Conservation (phyloP, 2,888 invertebrate genomes). For the Brachyopa scutellaris region DNA sequence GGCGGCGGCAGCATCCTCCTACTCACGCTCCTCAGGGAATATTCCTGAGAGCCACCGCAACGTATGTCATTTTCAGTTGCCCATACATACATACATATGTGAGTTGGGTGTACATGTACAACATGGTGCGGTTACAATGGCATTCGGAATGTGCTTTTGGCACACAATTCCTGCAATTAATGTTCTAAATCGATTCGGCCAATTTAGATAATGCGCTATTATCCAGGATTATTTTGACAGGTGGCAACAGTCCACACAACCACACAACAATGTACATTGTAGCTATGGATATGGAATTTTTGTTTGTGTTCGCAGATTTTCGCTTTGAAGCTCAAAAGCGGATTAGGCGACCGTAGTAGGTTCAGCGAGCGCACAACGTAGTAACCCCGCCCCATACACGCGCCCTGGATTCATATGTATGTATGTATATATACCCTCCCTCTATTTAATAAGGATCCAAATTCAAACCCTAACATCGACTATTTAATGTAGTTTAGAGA, state of each 20-base stretch:
- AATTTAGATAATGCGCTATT: constrained; percentile 50
- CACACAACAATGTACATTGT: neutral
- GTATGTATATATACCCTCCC: too few relatives aligned
- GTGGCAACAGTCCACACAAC: constrained; percentile 9
- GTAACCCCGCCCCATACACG: neutral
- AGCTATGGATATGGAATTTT: neutral
- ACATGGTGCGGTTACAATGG: constrained; percentile 4
- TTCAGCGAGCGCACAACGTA: too few relatives aligned
- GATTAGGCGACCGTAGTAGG: too few relatives aligned
- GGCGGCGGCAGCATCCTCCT: neutral
- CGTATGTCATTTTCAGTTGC: constrained; percentile 8
- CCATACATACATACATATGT: neutral
- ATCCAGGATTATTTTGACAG: constrained; percentile 36
- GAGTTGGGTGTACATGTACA: neutral
- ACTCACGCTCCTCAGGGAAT: neutral
- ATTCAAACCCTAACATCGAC: constrained; percentile 4
- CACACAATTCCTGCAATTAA: constrained; percentile 38
- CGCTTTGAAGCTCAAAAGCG: constrained; percentile 14
- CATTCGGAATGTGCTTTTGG: constrained; percentile 28
- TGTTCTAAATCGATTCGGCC: constrained; percentile 29
- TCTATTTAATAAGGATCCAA: constrained; percentile 6
- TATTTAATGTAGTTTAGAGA: constrained; percentile 47
- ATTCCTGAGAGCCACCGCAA: neutral
- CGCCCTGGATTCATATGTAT: neutral
- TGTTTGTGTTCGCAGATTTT: neutral